Evolutionary conservation across 2,113 vertebrate species (phyloP), one percentile per base, ranked within the genome.

Genomic region (Clarias batrachus): DNA sequence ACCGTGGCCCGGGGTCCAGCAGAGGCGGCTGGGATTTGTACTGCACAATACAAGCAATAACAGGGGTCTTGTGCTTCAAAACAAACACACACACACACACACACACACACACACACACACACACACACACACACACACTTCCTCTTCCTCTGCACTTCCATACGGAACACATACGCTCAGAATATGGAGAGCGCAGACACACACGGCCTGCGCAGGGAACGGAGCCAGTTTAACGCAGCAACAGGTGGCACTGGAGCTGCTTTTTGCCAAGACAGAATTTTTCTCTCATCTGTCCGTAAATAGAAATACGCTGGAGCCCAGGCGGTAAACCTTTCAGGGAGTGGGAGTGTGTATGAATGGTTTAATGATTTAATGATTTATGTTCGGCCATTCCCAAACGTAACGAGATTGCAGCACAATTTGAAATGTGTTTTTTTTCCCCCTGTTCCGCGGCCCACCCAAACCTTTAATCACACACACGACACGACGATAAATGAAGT

Each of bases 201-300:
- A 3, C 37, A 77, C 41, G 54, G 73, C 5, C 10, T 2, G 48
- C 73, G 54, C 11, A 54, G 48, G 73, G 73, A 77, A 77, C 11
- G 4, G 16, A 25, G 73, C 73, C 52, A 78, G 52, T 57, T 57
- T 78, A 78, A 78, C 57, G 25, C 0, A 6, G 17, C 52, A 57
- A 17, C 76, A 78, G 52, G 76, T 10, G 52, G 76, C 76, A 78
- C 2, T 57, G 52, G 76, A 57, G n/a, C 52, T 27, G 76, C 52
- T 78, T 77, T 78, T 30, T 78, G 76, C 76, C 76, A 78, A 9
- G 14, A 56, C n/a, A 57, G 14, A 78, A 78, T 17, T 57, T 78
- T 16, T 12, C 48, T 30, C 76, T 77, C 8, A 19, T 77, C 57
- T 27, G 14, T 78, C 52, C 54, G 73, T 76, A 76, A 54, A 76